Percentiles rank a stretch among this genome's conserved stretches.
Evolutionary conservation across 92 coral and sea anemone genomes (phyloP).

Genomic region (Zoanthus solanderi): DNA sequence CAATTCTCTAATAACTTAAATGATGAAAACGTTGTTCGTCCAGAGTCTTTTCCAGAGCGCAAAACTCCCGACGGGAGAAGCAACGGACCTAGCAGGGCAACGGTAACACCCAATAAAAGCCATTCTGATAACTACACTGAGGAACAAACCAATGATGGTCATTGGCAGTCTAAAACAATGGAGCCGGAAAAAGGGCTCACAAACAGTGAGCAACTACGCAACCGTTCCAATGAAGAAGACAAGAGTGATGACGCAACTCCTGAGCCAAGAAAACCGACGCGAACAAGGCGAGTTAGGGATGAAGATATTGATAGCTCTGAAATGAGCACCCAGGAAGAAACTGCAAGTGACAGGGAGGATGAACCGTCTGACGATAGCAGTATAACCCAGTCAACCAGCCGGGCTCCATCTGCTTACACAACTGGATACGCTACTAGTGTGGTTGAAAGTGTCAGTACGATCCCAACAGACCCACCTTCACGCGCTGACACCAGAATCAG

Average conservation of each 20-base stretch:
- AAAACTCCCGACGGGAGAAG: conserved; percentile 35
- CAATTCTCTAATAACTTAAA: neutral
- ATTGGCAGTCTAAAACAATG: neutral
- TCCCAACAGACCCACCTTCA: conserved; percentile 38
- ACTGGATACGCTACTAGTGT: conserved; percentile 34
- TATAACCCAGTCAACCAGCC: conserved; percentile 14
- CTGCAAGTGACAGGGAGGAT: conserved; percentile 15
- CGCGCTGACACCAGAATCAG: conserved; percentile 10
- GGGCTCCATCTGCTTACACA: conserved; percentile 4
- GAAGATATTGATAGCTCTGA: neutral
- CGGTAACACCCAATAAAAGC: neutral
- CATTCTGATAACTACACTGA: neutral
- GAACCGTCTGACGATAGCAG: conserved; percentile 16
- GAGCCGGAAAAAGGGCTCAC: neutral
- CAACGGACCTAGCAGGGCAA: conserved; percentile 19
- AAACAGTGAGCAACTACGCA: neutral
- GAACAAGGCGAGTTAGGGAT: neutral
- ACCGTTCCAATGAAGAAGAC: neutral
- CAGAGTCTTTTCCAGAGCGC: conserved; percentile 24
- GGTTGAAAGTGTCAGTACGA: conserved; percentile 20
- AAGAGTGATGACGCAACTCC: neutral
- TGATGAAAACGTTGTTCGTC: neutral
- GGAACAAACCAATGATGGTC: neutral
- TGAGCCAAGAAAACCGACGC: neutral
- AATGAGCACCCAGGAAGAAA: conserved; percentile 8